Percentiles rank a stretch among this genome's conserved stretches.
These are phyloP conservation scores for Catharus minimus DNA, from an alignment of 2,113 vertebrate genomes.

Conservation along the genomic window DNA sequence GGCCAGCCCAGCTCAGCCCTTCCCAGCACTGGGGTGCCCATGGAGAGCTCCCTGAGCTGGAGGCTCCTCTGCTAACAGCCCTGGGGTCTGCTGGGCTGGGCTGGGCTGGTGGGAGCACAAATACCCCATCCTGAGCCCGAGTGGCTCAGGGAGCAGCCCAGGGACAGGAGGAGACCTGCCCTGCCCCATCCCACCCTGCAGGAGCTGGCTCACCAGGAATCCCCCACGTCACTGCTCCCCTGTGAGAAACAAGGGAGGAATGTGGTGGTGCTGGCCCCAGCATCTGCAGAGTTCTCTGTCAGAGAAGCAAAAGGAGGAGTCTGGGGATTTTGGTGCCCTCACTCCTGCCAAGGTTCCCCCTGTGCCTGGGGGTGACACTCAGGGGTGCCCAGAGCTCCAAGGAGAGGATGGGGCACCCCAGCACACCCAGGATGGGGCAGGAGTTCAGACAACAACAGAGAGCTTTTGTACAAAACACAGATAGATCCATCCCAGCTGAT, in stretches of 20 bases:
- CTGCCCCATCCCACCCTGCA: not conserved
- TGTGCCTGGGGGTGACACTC: fast-evolving
- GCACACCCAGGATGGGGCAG: too few species aligned
- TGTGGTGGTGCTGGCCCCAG: not conserved
- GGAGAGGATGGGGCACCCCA: not conserved
- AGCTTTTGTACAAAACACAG: not conserved
- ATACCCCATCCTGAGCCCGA: fast-evolving
- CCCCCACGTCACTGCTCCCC: fast-evolving
- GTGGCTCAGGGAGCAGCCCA: not conserved
- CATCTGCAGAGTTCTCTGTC: not conserved
- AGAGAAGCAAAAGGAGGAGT: not conserved
- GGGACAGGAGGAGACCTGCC: fast-evolving
- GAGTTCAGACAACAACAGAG: not conserved
- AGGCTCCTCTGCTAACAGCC: not conserved
- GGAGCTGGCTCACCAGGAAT: not conserved
- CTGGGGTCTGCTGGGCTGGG: not conserved
- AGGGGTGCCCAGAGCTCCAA: not conserved
- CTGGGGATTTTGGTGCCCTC: not conserved
- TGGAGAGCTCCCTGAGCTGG: not conserved
- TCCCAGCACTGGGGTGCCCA: not conserved
- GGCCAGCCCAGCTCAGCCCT: not conserved
- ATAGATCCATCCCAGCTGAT: not conserved
- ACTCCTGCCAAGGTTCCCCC: not conserved
- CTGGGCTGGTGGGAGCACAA: not conserved
- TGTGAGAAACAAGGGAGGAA: not conserved